Conservation (phyloP, 92 coral and sea anemone species). For the Metridium senile region DNA sequence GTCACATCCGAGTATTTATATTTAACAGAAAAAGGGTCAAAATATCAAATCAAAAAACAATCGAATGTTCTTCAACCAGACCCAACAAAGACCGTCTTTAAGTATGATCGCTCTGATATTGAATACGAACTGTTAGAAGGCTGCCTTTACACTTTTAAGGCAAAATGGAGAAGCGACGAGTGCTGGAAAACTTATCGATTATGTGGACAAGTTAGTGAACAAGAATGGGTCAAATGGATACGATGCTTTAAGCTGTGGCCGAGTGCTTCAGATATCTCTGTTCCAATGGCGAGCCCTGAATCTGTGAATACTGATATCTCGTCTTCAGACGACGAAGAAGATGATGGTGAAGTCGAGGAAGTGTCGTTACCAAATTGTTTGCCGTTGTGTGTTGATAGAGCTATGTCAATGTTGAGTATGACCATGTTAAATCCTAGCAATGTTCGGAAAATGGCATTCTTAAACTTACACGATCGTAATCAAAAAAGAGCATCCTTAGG, state of each 20-base stretch:
- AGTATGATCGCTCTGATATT: slow-evolving; percentile 73
- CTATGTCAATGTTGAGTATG: slow-evolving; percentile 84
- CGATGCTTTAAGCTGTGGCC: slow-evolving; percentile 53
- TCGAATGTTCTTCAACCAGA: slow-evolving; percentile 82
- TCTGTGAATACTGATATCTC: slow-evolving; percentile 47
- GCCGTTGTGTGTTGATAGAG: slow-evolving; percentile 78
- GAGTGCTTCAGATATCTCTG: neutral
- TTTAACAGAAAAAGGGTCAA: slow-evolving; percentile 72
- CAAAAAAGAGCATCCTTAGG: slow-evolving; percentile 43
- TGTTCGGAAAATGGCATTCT: slow-evolving; percentile 71
- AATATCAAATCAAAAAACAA: slow-evolving; percentile 50
- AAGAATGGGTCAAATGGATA: slow-evolving; percentile 73
- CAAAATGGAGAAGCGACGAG: slow-evolving; percentile 68
- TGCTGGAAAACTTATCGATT: slow-evolving; percentile 77
- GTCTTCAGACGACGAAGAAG: slow-evolving; percentile 71
- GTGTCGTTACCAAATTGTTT: slow-evolving; percentile 69
- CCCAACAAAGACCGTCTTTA: slow-evolving; percentile 63
- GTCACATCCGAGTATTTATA: slow-evolving; percentile 83
- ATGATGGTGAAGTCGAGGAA: slow-evolving; percentile 67
- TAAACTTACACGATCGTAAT: slow-evolving; percentile 40
- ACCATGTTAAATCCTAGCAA: slow-evolving; percentile 91
- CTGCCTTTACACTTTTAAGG: slow-evolving; percentile 83
- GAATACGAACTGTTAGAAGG: slow-evolving; percentile 63
- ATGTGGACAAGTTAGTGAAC: slow-evolving; percentile 60
- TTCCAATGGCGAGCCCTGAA: slow-evolving; percentile 51